Base-by-base conservation (phyloP, 1,140 invertebrate genomes). In the Aphelinus certus region DNA sequence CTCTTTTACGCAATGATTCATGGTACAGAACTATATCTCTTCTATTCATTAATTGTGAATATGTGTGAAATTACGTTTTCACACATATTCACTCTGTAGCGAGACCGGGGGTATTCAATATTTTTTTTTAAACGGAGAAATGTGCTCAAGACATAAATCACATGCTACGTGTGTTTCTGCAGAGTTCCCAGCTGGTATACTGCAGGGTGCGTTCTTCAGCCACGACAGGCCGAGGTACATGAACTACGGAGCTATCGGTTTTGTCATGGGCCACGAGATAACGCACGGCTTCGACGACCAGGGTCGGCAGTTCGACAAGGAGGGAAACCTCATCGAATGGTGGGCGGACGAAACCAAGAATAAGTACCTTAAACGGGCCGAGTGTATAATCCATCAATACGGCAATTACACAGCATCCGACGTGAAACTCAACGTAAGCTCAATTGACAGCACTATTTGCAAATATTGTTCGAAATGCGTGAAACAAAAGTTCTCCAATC, bases 201-300 rank as follows among this genome's bases (percentile, higher is more conserved):
- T 98, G 3, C 95, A 97, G 89, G 95, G 95, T 9, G 90, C 93
- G 43, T 97, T 97, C 88, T 97, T 96, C 85, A 92, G 91, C 61
- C 92, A 92, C 55, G 91, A 95, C 70, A 91, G 95, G 49, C 96
- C 96, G 2, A 92, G 92, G 75, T 97, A 97, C 80, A 93, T 97
- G 91, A 98, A 98, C 83, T 97, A 95, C 81, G 96, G 95, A 66
- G 95, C 94, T 7, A 96, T 98, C 80, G 96, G 96, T 4, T 96
- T 95, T 80, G 94, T 97, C 3, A 96, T 98, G 84, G 96, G 95
- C 1, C 96, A 97, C 81, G 96, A 98, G 89, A 95, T 98, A 61
- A 97, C 95, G 0, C 96, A 98, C 83, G 96, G 95, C 7, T 97
- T 97, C 83, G 96, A 97, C 86, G 95, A 97, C 84, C 93, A 95